A percentile compares a stretch with the other conserved stretches of the same genome.
phyloP scores from a whole-genome alignment of 2,113 vertebrate species.

The Callaeas wilsoni region DNA sequence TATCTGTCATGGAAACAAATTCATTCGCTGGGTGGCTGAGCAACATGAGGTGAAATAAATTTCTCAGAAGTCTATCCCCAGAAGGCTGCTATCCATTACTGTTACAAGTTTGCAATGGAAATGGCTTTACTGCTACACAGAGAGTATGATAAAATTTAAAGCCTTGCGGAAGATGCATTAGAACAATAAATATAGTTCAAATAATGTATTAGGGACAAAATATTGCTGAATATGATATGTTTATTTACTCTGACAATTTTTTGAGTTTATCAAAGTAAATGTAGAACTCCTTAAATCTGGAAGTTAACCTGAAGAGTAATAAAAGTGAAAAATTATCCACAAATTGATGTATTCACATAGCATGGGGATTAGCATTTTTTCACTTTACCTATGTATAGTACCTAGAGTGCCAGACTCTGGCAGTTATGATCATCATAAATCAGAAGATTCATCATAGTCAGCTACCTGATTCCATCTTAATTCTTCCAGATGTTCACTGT shows the following conservation, averaged over 20 bases:
- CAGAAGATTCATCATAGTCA: conserved; percentile 32
- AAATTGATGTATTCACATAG: conserved; percentile 8
- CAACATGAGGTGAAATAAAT: conserved; percentile 72
- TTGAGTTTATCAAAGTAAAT: conserved; percentile 45
- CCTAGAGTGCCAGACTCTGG: conserved; percentile 3
- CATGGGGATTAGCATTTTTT: conserved; percentile 16
- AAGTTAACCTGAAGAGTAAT: conserved; percentile 55
- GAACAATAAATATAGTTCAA: conserved; percentile 51
- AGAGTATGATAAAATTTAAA: conserved; percentile 71
- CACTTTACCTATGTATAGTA: neutral
- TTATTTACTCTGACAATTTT: conserved; percentile 62
- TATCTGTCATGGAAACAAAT: conserved; percentile 70
- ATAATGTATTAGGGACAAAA: conserved; percentile 48
- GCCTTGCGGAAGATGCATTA: conserved; percentile 52
- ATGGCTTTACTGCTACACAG: conserved; percentile 47
- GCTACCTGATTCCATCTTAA: conserved; percentile 30
- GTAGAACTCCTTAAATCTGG: conserved; percentile 39
- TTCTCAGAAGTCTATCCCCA: conserved; percentile 64
- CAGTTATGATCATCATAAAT: conserved; percentile 40
- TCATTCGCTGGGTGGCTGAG: conserved; percentile 62
- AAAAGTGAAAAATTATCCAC: conserved; percentile 57
- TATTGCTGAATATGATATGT: conserved; percentile 8
- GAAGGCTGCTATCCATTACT: conserved; percentile 74
- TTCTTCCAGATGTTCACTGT: conserved; percentile 9
- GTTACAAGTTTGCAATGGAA: conserved; percentile 69